These are phyloP conservation scores for Pycnonotus jocosus DNA, from an alignment of 2,113 vertebrate species.

Conservation along the genomic window DNA sequence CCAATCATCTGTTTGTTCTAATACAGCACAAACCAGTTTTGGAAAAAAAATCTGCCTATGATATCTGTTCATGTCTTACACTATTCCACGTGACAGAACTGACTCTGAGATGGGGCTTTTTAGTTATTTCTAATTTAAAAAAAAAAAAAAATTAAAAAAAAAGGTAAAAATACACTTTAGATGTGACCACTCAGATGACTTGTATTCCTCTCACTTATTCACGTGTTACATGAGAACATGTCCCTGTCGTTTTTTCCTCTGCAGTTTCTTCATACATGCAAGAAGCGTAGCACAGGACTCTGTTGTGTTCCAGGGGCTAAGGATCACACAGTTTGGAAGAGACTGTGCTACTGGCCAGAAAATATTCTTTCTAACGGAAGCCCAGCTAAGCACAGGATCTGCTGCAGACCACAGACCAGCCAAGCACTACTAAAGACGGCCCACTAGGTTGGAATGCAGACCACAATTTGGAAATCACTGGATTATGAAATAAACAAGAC, in stretches of 20 bases:
- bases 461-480: neutral
- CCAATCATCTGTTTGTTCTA: neutral
- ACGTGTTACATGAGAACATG: neutral
- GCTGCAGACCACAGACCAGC: neutral
- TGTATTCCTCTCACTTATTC: neutral
- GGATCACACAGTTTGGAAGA: neutral
- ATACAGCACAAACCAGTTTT: neutral
- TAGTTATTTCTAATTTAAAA: accelerated
- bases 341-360: neutral
- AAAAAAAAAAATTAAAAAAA: neutral
- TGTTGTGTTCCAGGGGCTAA: neutral
- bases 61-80: neutral
- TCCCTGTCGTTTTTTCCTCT: neutral
- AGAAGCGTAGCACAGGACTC: accelerated
- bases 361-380: neutral
- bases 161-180: neutral
- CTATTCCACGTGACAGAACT: neutral
- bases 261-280: neutral
- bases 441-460: neutral
- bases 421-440: neutral
- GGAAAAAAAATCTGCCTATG: neutral
- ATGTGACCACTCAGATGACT: neutral
- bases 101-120: neutral
- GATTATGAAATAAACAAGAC: neutral
- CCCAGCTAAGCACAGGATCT: neutral